Evolutionary conservation across 2,113 vertebrate species (phyloP).

Genomic region (Sander vitreus): DNA sequence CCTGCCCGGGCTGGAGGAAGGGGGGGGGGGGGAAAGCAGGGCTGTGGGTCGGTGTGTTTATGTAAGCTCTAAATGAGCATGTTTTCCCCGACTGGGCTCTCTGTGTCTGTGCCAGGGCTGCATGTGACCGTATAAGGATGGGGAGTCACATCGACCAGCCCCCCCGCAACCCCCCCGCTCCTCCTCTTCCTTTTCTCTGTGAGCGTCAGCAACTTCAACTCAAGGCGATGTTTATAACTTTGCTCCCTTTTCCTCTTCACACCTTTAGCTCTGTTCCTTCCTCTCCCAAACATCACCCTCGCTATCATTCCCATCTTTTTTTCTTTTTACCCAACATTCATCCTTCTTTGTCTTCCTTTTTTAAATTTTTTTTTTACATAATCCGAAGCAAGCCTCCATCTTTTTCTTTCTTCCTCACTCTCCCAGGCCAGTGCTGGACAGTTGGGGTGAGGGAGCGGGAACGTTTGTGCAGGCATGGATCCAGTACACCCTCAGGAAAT

Average conservation of each 20-base stretch:
- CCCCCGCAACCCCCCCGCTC: not conserved
- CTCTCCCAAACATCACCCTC: not conserved
- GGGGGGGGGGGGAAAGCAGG: too few relatives aligned
- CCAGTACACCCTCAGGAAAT: conserved; percentile 66
- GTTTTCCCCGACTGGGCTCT: conserved; percentile 73
- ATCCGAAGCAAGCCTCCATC: conserved; percentile 10
- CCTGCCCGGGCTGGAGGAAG: conserved; percentile 12
- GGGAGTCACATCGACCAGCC: conserved; percentile 60
- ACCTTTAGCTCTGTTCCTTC: not conserved
- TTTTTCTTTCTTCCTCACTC: conserved; percentile 15
- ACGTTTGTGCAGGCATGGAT: conserved; percentile 46
- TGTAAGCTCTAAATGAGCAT: conserved; percentile 80
- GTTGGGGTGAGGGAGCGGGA: conserved; percentile 30
- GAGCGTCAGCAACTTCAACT: conserved; percentile 49
- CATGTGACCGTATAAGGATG: conserved; percentile 86
- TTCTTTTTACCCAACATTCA: not conserved
- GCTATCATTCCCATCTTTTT: not conserved
- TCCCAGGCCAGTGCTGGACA: not conserved
- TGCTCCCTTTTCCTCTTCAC: conserved; percentile 17
- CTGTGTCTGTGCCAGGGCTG: conserved; percentile 70
- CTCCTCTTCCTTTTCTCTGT: conserved; percentile 25
- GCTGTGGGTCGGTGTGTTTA: conserved; percentile 75
- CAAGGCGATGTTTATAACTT: conserved; percentile 12
- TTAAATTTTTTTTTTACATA: not conserved
- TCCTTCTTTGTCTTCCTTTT: not conserved